Percentiles rank a stretch among this genome's conserved stretches.
phyloP scores from a whole-genome alignment of 1,140 invertebrate species.

The Babylonia areolata region DNA sequence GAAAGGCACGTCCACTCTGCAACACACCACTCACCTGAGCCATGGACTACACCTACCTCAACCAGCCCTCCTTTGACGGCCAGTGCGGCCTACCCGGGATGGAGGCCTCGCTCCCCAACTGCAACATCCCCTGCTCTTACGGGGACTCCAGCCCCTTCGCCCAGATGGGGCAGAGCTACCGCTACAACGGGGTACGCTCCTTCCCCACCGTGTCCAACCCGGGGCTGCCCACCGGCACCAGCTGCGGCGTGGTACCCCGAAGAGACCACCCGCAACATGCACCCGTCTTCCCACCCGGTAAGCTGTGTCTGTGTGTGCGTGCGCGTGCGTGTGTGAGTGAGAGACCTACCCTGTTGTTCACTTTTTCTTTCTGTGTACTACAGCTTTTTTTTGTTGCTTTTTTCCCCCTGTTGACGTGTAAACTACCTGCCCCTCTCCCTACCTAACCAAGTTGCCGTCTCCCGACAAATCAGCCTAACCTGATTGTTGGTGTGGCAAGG shows the following conservation, averaged over 20 bases:
- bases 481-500: too few species aligned
- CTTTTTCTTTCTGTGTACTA: neutral
- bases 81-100: conserved; percentile 79
- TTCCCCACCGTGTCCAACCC: conserved; percentile 64
- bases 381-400: neutral
- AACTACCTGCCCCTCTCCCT: neutral
- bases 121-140: conserved; percentile 85
- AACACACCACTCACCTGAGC: neutral
- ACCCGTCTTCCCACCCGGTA: conserved; percentile 71
- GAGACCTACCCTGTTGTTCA: neutral
- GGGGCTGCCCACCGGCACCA: conserved; percentile 53
- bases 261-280: conserved; percentile 66
- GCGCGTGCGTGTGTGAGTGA: too few species aligned
- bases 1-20: neutral
- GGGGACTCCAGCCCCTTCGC: conserved; percentile 90
- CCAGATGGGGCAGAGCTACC: conserved; percentile 83
- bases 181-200: conserved; percentile 70
- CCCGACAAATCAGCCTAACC: neutral
- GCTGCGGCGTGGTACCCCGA: conserved; percentile 68
- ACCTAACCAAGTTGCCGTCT: neutral
- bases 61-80: conserved; percentile 42
- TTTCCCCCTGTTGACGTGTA: neutral
- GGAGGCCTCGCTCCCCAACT: conserved; percentile 80
- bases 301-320: too few species aligned
- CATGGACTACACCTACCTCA: conserved; percentile 45